A percentile compares a stretch with the other conserved stretches of the same genome.
These are phyloP conservation scores for Apamea crenata DNA, from an alignment of 2,888 invertebrate genomes.

Conservation along the genomic window DNA sequence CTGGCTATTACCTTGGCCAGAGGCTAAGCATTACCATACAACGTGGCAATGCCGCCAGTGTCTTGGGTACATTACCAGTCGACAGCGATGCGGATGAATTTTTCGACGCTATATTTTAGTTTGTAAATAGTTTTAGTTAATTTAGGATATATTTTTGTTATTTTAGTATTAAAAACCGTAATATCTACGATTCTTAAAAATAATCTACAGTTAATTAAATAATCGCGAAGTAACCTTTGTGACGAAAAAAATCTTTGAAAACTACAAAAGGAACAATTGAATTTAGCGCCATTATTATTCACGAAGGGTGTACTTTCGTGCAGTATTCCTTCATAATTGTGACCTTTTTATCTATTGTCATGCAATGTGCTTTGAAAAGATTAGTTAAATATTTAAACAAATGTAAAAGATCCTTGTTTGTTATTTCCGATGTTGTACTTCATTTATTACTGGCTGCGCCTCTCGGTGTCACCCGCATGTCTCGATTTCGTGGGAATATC, in stretches of 20 bases:
- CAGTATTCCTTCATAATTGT: not conserved
- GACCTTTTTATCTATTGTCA: not conserved
- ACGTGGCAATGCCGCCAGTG: too few relatives aligned
- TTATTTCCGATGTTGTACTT: not conserved
- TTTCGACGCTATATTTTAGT: too few relatives aligned
- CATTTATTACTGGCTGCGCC: not conserved
- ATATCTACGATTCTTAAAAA: constrained; percentile 7
- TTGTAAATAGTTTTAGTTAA: too few relatives aligned
- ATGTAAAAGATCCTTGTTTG: not conserved
- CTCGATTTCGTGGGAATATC: not conserved
- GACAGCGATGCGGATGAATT: too few relatives aligned
- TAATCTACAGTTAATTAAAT: constrained; percentile 48
- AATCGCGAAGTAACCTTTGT: constrained; percentile 39
- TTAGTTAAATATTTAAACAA: not conserved
- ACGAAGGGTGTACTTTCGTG: constrained; percentile 11
- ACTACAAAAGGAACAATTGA: constrained; percentile 51
- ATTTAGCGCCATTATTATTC: constrained; percentile 47
- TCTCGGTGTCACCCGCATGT: too few relatives aligned
- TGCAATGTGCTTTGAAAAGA: not conserved
- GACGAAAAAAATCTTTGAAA: constrained; percentile 33
- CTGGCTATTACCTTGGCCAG: too few relatives aligned
- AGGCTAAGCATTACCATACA: too few relatives aligned
- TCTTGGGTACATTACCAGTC: too few relatives aligned
- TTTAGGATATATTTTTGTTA: too few relatives aligned
- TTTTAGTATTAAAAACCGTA: too few relatives aligned